phyloP scores from a whole-genome alignment of 1,140 invertebrate genomes.

The Euglossa dilemma region DNA sequence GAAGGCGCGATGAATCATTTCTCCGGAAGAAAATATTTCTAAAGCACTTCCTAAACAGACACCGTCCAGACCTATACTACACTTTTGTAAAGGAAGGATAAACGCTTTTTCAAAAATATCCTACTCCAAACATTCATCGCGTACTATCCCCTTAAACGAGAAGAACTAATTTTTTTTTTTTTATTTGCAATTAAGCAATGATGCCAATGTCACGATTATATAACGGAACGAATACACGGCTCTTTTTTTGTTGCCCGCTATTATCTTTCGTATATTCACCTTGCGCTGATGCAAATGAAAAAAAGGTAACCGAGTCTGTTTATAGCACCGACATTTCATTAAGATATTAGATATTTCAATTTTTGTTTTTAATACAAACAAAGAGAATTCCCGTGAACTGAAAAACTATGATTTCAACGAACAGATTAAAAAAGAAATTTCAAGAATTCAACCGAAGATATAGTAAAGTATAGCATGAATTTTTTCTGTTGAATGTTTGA shows the following conservation, averaged over 20 bases:
- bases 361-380: no score
- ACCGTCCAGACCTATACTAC: rapidly evolving
- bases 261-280: not conserved
- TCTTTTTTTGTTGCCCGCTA: not conserved
- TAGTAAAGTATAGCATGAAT: not conserved
- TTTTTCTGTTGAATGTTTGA: not conserved
- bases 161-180: no score
- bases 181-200: not conserved
- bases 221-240: not conserved
- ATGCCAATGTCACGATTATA: not conserved
- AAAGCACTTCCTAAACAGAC: not conserved
- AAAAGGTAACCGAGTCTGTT: not conserved
- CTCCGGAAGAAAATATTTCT: not conserved
- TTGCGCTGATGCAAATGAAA: not conserved
- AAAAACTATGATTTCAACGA: not conserved
- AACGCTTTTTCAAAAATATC: no score
- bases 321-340: no score
- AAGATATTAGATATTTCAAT: not conserved
- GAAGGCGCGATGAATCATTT: not conserved
- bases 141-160: not conserved
- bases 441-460: not conserved
- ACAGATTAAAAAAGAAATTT: not conserved
- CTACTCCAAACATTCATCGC: not conserved
- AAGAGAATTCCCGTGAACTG: no score
- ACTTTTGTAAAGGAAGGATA: not conserved